phyloP scores from a whole-genome alignment of 1,140 invertebrate species.

The Apis mellifera region Amel_HAv3.1 CM009932.2:4527501-4528000 shows the following conservation, averaged over 20 bases:
- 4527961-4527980: neutral
- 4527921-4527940: too few species aligned
- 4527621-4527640: slow-evolving; percentile 50
- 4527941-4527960: neutral
- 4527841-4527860: too few species aligned
- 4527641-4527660: slow-evolving; percentile 21
- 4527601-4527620: slow-evolving; percentile 29
- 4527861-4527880: too few species aligned
- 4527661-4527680: slow-evolving; percentile 22
- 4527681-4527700: neutral
- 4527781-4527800: too few species aligned
- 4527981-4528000: neutral
- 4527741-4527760: neutral
- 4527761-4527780: neutral
- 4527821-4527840: too few species aligned
- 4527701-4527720: slow-evolving; percentile 6
- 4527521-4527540: too few species aligned
- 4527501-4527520: too few species aligned
- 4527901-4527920: too few species aligned
- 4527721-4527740: slow-evolving; percentile 22
- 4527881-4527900: too few species aligned
- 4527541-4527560: neutral
- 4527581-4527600: slow-evolving; percentile 16
- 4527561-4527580: neutral
- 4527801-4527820: too few species aligned